Conservation (phyloP, 1,140 invertebrate species). For the Papilio polyxenes region DNA sequence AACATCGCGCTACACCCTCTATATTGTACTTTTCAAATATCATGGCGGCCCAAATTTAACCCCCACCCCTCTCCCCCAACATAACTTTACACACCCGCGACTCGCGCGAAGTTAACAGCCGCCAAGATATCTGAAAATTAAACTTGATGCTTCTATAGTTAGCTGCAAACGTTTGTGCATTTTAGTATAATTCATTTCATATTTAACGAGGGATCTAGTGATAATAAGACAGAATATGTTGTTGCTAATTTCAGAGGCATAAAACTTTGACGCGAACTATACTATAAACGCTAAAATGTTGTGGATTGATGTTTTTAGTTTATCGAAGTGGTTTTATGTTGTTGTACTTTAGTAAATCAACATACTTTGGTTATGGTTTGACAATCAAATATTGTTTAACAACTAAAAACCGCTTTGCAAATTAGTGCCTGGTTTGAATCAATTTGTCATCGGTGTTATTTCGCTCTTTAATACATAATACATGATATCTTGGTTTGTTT, state of each 20-base stretch:
- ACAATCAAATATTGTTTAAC: not conserved
- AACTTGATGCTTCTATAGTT: too few relatives aligned
- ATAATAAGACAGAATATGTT: not conserved
- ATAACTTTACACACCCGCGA: too few relatives aligned
- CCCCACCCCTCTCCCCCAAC: too few relatives aligned
- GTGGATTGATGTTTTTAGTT: constrained; percentile 1
- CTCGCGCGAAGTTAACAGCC: too few relatives aligned
- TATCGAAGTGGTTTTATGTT: not conserved
- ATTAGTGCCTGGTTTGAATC: not conserved
- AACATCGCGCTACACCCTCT: too few relatives aligned
- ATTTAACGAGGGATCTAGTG: not conserved
- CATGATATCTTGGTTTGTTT: too few relatives aligned
- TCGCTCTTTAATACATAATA: not conserved
- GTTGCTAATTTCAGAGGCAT: not conserved
- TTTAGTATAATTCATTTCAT: not conserved
- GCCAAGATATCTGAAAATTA: too few relatives aligned
- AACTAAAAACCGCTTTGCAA: not conserved
- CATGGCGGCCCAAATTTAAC: too few relatives aligned
- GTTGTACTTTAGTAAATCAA: not conserved
- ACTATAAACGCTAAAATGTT: not conserved
- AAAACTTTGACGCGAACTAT: not conserved
- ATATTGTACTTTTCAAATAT: too few relatives aligned
- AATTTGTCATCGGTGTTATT: not conserved
- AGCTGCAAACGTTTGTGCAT: not conserved
- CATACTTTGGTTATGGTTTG: too few relatives aligned